Conservation (phyloP, 1,140 invertebrate species). For the Papilio dardanus region DNA sequence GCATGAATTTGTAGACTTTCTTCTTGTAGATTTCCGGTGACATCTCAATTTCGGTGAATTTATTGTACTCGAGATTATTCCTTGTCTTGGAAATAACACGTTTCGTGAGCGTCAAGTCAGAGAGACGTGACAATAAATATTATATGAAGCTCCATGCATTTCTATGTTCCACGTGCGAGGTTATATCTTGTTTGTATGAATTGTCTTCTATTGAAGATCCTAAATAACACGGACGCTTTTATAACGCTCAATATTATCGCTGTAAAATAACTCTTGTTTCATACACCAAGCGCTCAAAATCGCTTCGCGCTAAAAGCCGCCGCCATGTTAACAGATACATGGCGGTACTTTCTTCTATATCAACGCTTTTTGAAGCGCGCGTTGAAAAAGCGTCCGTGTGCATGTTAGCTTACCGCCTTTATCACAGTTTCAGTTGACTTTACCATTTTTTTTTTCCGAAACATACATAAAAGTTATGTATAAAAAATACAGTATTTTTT, state of each 20-base stretch:
- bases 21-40: background rate
- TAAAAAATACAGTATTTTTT: background rate
- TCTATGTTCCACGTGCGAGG: background rate
- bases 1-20: background rate
- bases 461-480: background rate
- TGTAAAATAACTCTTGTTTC: no score
- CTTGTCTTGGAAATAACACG: slow-evolving; percentile 10
- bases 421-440: no score
- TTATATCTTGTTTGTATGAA: background rate
- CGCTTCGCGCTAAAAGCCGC: no score
- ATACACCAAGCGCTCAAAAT: no score
- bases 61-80: slow-evolving; percentile 6
- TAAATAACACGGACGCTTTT: no score
- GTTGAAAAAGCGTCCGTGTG: no score
- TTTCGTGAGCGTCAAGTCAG: background rate
- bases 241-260: no score
- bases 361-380: no score
- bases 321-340: no score
- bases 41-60: background rate
- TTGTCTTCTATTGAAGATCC: background rate
- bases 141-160: slow-evolving; percentile 18
- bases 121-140: slow-evolving; percentile 14
- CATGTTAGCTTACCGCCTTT: no score
- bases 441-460: background rate
- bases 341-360: no score